Evolutionary conservation across 2,797 vertebrate genomes (phyloP), one percentile per base, ranked within the genome.

Genomic region (Siniperca scherzeri): DNA sequence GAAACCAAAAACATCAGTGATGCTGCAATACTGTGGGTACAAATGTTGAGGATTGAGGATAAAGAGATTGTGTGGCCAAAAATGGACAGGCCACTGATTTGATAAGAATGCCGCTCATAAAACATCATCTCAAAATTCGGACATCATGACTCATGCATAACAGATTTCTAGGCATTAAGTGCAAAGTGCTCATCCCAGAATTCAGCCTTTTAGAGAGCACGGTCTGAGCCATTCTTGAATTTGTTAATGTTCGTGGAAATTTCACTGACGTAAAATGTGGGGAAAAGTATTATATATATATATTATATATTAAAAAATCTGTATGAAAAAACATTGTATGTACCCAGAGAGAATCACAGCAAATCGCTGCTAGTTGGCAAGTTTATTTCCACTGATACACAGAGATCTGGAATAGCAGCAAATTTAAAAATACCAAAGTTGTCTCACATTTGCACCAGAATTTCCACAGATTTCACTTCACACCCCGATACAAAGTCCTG

Each of bases 11-110:
- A 61, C 62, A 79, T 75, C 33, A 70, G 33, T 1, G 60, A 56
- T 59, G 56, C 73, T 65, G 65, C 60, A 40, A n/a, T 14, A 7
- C 70, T 76, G 69, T 25, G 12, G 42, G 52, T 59, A 46, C 42
- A 75, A 60, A 78, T 65, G 69, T 57, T 40, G 27, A 82, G 70
- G 70, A 75, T 67, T 86, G 77, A 82, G 80, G 81, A 84, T 84
- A 78, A 90, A 89, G 75, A 82, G 80, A 89, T 84, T 88, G 40
- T 12, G 44, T 30, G 40, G 53, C 73, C 48, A 61, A 81, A 91
- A 83, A 69, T 67, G 80, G 76, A 70, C 42, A 21, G 6, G 22
- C 30, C 36, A 69, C 57, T 74, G 68, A 76, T 81, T 82, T 80
- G 30, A 73, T 56, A 71, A 68, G 57, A 55, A 9, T 19, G 14